Percentiles rank a stretch among this genome's conserved stretches.
Conservation (phyloP, 2,888 invertebrate genomes). For the Aricia artaxerxes region DNA sequence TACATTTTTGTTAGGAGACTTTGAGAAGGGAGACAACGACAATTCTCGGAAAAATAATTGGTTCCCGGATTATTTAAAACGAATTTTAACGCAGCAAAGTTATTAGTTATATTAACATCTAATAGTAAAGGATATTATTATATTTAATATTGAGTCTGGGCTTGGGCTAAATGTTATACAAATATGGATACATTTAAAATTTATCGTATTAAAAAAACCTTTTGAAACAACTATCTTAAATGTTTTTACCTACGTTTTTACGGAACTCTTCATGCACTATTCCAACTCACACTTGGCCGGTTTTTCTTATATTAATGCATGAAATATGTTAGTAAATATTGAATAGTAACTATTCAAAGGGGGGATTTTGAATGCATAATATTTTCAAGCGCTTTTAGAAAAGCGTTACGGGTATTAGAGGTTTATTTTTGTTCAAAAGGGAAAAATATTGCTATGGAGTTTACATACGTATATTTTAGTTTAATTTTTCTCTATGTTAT, state of each 20-base stretch:
- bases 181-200: too few species aligned
- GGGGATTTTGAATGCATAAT: neutral
- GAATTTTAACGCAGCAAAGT: too few species aligned
- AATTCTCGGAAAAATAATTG: too few species aligned
- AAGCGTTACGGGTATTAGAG: neutral
- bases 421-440: neutral
- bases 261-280: neutral
- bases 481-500: neutral
- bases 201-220: neutral
- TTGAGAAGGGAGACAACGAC: too few species aligned
- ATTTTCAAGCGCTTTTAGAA: neutral
- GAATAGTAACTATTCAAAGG: constrained; percentile 6
- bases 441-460: neutral
- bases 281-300: neutral
- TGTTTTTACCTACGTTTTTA: neutral
- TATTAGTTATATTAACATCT: too few species aligned
- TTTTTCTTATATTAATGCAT: neutral
- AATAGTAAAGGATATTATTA: too few species aligned
- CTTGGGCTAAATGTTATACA: too few species aligned
- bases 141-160: too few species aligned
- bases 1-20: too few species aligned
- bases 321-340: constrained; percentile 7
- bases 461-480: neutral
- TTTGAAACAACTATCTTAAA: too few species aligned
- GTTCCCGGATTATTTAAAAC: too few species aligned